These are phyloP conservation scores for Eledone cirrhosa DNA, from an alignment of 2,888 invertebrate species.

Conservation along the genomic window DNA sequence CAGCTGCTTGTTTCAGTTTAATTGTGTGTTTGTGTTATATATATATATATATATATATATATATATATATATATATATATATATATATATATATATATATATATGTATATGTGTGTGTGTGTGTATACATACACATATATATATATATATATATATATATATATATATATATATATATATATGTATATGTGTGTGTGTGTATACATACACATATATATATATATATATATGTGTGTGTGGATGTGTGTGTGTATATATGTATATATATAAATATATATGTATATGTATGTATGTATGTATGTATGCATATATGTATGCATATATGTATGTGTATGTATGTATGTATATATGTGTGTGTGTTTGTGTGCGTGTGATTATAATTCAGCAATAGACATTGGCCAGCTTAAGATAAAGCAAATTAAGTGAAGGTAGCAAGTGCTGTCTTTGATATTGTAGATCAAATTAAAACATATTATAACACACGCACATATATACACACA, in stretches of 20 bases:
- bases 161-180: background rate
- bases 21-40: background rate
- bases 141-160: background rate
- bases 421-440: too few relatives aligned
- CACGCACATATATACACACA: too few relatives aligned
- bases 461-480: too few relatives aligned
- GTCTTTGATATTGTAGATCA: too few relatives aligned
- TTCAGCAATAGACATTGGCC: too few relatives aligned
- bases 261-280: background rate
- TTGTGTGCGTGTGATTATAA: too few relatives aligned
- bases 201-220: background rate
- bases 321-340: too few relatives aligned
- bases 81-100: conserved; percentile 22
- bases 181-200: conserved; percentile 1
- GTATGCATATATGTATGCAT: too few relatives aligned
- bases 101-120: background rate
- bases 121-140: background rate
- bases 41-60: background rate
- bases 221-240: background rate
- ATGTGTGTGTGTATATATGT: conserved; percentile 16
- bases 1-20: too few relatives aligned
- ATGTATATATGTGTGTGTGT: too few relatives aligned
- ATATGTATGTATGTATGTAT: conserved; percentile 6
- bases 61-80: conserved; percentile 10
- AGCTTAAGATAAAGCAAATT: too few relatives aligned